These are phyloP conservation scores for Colletes gigas DNA, from an alignment of 1,140 invertebrate species.

Conservation along the genomic window DNA sequence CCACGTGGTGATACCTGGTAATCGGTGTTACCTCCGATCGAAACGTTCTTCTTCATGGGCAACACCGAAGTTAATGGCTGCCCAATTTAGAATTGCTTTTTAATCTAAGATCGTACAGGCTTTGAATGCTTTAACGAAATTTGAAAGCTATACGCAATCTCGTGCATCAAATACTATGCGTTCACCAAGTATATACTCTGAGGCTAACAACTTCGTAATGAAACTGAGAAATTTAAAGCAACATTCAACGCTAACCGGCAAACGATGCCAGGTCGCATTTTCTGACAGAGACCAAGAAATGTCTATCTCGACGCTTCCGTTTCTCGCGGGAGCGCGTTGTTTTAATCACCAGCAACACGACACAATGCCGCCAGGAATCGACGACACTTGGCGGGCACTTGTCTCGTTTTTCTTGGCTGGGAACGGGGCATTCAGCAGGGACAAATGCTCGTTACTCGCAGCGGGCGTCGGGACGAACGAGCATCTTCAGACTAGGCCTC, in stretches of 20 bases:
- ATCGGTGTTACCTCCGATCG: too few relatives aligned
- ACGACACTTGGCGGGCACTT: background rate
- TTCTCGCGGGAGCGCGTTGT: background rate
- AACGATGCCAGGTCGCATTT: background rate
- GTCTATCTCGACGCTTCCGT: background rate
- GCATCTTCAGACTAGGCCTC: slow-evolving; percentile 13
- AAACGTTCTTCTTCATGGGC: too few relatives aligned
- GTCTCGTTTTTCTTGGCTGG: slow-evolving; percentile 2
- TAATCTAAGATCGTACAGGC: too few relatives aligned
- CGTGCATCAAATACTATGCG: too few relatives aligned
- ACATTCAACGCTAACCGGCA: background rate
- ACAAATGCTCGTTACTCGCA: slow-evolving; percentile 46
- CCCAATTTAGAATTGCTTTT: too few relatives aligned
- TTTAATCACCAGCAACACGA: slow-evolving; percentile 19
- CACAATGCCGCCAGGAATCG: slow-evolving; percentile 1
- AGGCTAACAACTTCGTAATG: too few relatives aligned
- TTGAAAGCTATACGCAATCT: too few relatives aligned
- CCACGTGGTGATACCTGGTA: too few relatives aligned
- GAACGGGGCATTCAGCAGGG: slow-evolving; percentile 27
- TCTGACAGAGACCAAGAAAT: background rate
- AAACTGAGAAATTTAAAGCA: too few relatives aligned
- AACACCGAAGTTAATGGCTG: too few relatives aligned
- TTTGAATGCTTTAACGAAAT: too few relatives aligned
- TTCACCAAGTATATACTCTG: too few relatives aligned
- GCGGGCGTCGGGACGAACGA: slow-evolving; percentile 25